Conservation (phyloP, 2,113 vertebrate genomes). For the Menidia beryllina region DNA sequence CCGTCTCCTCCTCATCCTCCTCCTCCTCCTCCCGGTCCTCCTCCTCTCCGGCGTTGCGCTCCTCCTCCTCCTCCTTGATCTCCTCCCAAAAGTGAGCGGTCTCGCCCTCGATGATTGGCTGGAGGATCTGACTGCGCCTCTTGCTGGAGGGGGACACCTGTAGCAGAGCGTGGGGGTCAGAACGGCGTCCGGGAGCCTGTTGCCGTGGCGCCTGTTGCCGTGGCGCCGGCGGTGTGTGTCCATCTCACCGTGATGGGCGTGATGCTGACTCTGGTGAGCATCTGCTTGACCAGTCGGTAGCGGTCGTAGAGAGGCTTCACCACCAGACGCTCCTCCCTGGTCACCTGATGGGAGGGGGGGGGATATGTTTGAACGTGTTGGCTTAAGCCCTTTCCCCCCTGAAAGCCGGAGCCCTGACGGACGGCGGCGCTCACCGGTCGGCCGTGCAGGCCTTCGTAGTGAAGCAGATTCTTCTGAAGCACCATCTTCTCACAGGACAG, state of each 20-base stretch:
- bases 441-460: constrained; percentile 95
- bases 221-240: accelerated
- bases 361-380: neutral
- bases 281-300: constrained; percentile 97
- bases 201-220: too few species aligned
- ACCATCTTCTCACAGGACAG: constrained; percentile 94
- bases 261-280: constrained; percentile 96
- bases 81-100: constrained; percentile 98
- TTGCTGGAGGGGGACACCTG: constrained; percentile 96
- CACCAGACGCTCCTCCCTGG: constrained; percentile 92
- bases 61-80: constrained; percentile 87
- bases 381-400: neutral
- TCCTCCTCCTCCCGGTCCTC: constrained; percentile 45
- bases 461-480: constrained; percentile 96
- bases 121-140: constrained; percentile 90
- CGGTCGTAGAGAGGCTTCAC: constrained; percentile 97
- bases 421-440: constrained; percentile 85
- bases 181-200: too few species aligned
- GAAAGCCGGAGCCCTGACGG: neutral
- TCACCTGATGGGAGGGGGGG: constrained; percentile 80
- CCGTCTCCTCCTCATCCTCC: constrained; percentile 72
- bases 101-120: constrained; percentile 98
- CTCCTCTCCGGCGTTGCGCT: constrained; percentile 36
- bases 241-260: constrained; percentile 91
- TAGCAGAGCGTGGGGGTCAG: constrained; percentile 7